Base-by-base conservation (phyloP, 2,113 vertebrate genomes). In the Forbesichthys agassizii region DNA sequence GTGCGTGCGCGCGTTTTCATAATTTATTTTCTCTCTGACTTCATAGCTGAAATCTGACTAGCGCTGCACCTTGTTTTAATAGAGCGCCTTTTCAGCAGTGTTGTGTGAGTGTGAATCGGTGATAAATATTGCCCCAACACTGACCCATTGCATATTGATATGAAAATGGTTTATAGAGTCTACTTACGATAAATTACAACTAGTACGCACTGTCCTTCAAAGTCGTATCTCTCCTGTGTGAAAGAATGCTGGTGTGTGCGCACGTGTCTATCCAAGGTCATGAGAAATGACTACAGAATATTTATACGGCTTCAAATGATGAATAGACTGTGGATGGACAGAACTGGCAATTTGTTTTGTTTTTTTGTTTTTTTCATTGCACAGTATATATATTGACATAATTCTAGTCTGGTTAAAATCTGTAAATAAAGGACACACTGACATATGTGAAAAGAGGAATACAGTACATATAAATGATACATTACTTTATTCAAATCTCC, bases 131-230 rank as follows among this genome's bases (percentile, higher is more conserved):
- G 61, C 33, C 20, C 47, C 75, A 77, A 78, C 70, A 11, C 48
- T 42, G 33, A 36, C 16, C 6, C 36, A 18, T 53, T 62, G 9
- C 61, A 77, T 84, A 79, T 77, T 69, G 83, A 90, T 89, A 88
- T 80, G 78, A 57, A 88, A 86, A 89, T 88, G 81, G 62, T 88
- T 84, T 88, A 88, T 86, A 68, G 82, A 69, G 74, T 81, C 48
- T 62, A 74, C 78, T 80, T 87, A 84, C 72, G 10, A 88, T 89
- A 86, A 90, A 90, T 88, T 86, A 82, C 70, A 80, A 65, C 82
- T 67, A 66, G 33, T 57, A 55, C 74, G 33, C 56, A 58, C 74
- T 58, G 57, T 72, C 48, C 20, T 68, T 20, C 66, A 33, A 36
- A 4, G 52, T 54, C 53, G 42, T 14, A 67, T 60, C 77, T 69